These are phyloP conservation scores for Acheta domesticus DNA, from an alignment of 2,888 invertebrate genomes.

Conservation along the genomic window DNA sequence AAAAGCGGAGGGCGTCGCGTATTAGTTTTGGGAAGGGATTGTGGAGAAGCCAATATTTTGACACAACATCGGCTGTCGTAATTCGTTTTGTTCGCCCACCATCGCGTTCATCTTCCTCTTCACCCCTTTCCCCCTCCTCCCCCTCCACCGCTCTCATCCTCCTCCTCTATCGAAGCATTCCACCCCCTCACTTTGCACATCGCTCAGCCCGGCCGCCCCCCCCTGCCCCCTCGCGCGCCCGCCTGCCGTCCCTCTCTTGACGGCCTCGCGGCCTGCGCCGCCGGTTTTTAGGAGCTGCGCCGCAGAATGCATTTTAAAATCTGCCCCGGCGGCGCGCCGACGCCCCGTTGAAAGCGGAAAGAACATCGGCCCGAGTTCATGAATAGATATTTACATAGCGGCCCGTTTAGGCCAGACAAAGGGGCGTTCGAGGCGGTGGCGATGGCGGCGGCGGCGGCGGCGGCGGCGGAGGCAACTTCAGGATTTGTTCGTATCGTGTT, in stretches of 20 bases:
- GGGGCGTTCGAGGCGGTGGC: background rate
- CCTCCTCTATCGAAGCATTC: too few relatives aligned
- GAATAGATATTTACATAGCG: background rate
- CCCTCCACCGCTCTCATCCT: too few relatives aligned
- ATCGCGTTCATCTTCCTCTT: too few relatives aligned
- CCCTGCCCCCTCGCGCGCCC: conserved; percentile 45
- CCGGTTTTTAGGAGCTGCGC: background rate
- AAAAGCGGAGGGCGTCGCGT: too few relatives aligned
- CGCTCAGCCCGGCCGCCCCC: too few relatives aligned
- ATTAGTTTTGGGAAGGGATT: too few relatives aligned
- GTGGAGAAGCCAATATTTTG: too few relatives aligned
- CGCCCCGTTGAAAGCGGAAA: background rate
- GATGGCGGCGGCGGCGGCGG: conserved; percentile 18
- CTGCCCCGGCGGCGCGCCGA: background rate
- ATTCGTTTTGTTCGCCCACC: too few relatives aligned
- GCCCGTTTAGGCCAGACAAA: background rate
- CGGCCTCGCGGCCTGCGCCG: conserved; percentile 45
- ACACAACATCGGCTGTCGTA: too few relatives aligned
- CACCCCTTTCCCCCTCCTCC: too few relatives aligned
- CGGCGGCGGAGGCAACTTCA: background rate
- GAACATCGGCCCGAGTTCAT: background rate
- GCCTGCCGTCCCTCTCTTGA: conserved; percentile 46
- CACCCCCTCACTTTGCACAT: too few relatives aligned
- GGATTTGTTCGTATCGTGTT: too few relatives aligned
- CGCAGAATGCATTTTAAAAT: background rate